Conservation (phyloP, 2,797 vertebrate genomes). For the Danio kyathit region DNA sequence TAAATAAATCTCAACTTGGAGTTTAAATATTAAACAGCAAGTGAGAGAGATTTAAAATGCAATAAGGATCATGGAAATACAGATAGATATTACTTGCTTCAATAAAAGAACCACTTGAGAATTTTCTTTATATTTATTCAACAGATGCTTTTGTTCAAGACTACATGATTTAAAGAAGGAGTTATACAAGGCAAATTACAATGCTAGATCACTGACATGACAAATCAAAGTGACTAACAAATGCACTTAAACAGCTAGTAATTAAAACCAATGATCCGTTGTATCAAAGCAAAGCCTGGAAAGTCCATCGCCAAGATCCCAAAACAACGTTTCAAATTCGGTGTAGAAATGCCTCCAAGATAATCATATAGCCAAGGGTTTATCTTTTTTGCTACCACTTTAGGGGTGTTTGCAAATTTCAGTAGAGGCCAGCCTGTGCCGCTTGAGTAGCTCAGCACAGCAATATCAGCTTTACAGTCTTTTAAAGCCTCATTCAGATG, state of each 20-base stretch:
- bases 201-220: too few species aligned
- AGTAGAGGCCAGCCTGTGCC: conserved; percentile 68
- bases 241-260: background rate
- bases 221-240: too few species aligned
- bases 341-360: conserved; percentile 56
- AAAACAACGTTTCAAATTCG: conserved; percentile 61
- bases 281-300: conserved; percentile 71
- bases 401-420: conserved; percentile 70
- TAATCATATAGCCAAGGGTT: conserved; percentile 69
- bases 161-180: too few species aligned
- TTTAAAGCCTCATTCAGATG: conserved; percentile 59
- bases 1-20: too few species aligned
- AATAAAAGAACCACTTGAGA: too few species aligned
- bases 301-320: conserved; percentile 72
- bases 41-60: too few species aligned
- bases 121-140: too few species aligned
- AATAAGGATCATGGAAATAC: too few species aligned
- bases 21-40: too few species aligned
- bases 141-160: too few species aligned
- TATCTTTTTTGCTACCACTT: conserved; percentile 66
- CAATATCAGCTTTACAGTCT: conserved; percentile 53
- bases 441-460: conserved; percentile 63
- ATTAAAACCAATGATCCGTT: conserved; percentile 65
- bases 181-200: too few species aligned
- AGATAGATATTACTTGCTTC: too few species aligned